Base-by-base conservation (phyloP, 2,888 invertebrate species). In the Trilocha varians region DNA sequence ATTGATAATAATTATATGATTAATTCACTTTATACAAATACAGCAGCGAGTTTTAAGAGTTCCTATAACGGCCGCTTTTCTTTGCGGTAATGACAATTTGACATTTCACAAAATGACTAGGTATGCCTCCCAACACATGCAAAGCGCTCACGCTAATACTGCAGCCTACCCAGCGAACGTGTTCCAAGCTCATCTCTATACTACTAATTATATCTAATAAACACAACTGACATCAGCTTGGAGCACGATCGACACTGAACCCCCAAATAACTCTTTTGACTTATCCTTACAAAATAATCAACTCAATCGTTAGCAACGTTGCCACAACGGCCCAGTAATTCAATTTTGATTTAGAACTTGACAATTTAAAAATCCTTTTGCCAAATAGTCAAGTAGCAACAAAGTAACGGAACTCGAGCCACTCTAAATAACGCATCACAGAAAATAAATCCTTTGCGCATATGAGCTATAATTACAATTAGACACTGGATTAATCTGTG, bases 41-140 rank as follows among this genome's bases (percentile, higher is more conserved):
- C 88, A 90, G 90, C 89, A 90, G 90, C 90, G 90, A 90, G 90
- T 90, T 90, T 90, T 89, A 85, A 89, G 89, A 90, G 90, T 90
- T 90, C 90, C 90, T 90, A 89, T 89, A 87, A 85, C 83, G 88
- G 84, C 80, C 84, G 85, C 82, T 69, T 69, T 11, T 25, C 59
- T 58, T 63, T 70, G 80, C 84, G 82, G 84, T 70, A 73, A 75
- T 75, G 82, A 77, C 77, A 76, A 79, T 82, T 83, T 79, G 79
- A 84, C 80, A 83, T 78, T 85, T 83, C 78, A 82, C 74, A 77
- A 85, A 85, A 87, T 87, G 86, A 87, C 87, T 87, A 87, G 87
- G 78, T 80, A 75, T 77, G 76, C 70, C 71, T 64, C 65, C 67
- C 64, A 57, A 66, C 68, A 52, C 58, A 57, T 62, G 67, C 59